These are phyloP conservation scores for Nesogale talazaci DNA, from an alignment of 2,113 vertebrate species.

Conservation along the genomic window DNA sequence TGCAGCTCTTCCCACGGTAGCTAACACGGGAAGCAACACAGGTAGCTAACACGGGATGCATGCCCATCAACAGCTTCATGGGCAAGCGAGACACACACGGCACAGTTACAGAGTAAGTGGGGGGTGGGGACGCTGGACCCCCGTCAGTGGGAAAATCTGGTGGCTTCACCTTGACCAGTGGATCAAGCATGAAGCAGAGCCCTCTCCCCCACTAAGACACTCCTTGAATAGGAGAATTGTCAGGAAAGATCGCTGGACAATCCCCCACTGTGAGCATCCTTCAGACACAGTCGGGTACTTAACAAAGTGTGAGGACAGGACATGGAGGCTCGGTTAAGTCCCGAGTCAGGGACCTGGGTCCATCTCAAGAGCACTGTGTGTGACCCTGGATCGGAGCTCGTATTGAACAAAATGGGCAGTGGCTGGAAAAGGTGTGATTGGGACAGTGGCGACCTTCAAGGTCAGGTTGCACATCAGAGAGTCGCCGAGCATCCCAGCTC, in stretches of 20 bases:
- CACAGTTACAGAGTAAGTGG: not conserved
- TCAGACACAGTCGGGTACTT: not conserved
- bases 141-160: not conserved
- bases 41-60: not conserved
- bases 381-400: not conserved
- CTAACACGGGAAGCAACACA: not conserved
- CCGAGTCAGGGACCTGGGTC: no score
- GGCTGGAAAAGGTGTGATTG: not conserved
- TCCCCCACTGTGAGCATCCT: not conserved
- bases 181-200: not conserved
- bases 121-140: fast-evolving
- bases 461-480: not conserved
- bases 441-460: not conserved
- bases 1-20: not conserved
- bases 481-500: fast-evolving
- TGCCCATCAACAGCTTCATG: not conserved
- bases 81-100: not conserved
- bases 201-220: no score
- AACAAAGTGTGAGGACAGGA: no score
- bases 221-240: not conserved
- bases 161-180: not conserved
- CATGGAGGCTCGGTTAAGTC: not conserved
- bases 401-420: not conserved
- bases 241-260: not conserved
- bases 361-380: fast-evolving